Evolutionary conservation across 2,113 vertebrate genomes (phyloP), one percentile per base, ranked within the genome.

Genomic region (Pangasianodon hypophthalmus): DNA sequence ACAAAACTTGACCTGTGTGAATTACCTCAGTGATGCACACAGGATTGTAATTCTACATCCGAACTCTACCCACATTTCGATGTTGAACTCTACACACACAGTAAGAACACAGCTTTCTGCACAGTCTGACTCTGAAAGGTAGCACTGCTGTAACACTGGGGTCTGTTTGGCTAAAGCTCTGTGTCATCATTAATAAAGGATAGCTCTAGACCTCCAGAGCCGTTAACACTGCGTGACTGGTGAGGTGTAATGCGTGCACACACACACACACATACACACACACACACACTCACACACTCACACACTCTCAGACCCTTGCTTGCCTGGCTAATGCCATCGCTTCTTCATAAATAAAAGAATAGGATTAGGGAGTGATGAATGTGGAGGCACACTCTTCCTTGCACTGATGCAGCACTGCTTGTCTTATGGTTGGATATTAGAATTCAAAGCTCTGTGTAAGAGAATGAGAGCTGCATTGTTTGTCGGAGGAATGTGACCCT

Each of bases 301-400:
- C 80, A 32, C 83, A 56, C 80, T 41, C 73, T 32, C 48, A 71
- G 21, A 52, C 41, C 44, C 46, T 16, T 41, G 41, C 54, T 85
- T 13, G 3, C 73, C 29, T 14, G 5, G 41, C 56, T 85, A 85
- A 89, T 29, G 83, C 75, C 44, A 67, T 58, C 18, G 18, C 73
- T 54, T 81, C 84, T 82, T 90, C 84, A 87, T 90, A 87, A 90
- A 90, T 90, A 90, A 89, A 86, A 89, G 88, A 89, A 87, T 50
- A 87, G 84, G 89, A 87, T 90, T 90, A 90, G 75, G 26, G 26
- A 52, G 62, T 90, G 75, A 80, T 90, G 75, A 82, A 86, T 90
- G 73, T 86, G 18, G 50, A 82, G 50, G 24, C 75, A 26, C 58
- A 46, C 75, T n/a, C 32, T n/a, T 80, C n/a, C 13, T 16, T n/a